Percentiles rank a stretch among this genome's conserved stretches.
These are phyloP conservation scores for Pteropus rufus DNA, from an alignment of 2,797 vertebrate species.

Conservation along the genomic window DNA sequence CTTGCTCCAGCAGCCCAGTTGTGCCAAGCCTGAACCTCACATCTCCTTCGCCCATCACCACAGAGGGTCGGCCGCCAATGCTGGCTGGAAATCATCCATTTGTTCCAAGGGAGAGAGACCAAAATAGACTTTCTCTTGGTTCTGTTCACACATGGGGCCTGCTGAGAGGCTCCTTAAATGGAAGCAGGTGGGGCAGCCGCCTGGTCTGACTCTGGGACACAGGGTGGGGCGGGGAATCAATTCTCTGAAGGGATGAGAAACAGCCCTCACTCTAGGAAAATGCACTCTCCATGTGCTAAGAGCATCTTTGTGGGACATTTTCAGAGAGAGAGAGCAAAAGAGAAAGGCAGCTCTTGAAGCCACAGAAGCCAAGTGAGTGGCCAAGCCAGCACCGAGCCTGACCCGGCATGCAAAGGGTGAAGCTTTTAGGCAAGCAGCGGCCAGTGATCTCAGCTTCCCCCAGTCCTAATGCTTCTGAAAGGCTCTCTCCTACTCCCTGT, in stretches of 20 bases:
- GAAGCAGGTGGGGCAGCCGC: conserved; percentile 16
- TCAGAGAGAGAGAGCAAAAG: conserved; percentile 32
- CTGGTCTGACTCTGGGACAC: conserved; percentile 62
- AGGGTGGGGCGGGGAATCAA: conserved; percentile 70
- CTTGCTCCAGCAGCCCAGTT: background rate
- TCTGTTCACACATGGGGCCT: conserved; percentile 64
- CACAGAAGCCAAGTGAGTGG: conserved; percentile 78
- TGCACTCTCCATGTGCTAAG: conserved; percentile 78
- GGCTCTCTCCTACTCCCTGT: conserved; percentile 99
- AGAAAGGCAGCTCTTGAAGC: conserved; percentile 65
- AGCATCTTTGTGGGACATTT: conserved; percentile 75
- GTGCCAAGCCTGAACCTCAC: background rate
- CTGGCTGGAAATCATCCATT: background rate
- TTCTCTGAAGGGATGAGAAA: conserved; percentile 73
- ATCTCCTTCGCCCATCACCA: background rate
- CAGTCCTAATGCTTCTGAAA: conserved; percentile 99
- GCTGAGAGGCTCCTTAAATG: conserved; percentile 57
- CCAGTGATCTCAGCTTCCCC: conserved; percentile 99
- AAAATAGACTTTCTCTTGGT: conserved; percentile 47
- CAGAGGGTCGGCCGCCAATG: background rate
- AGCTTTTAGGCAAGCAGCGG: conserved; percentile 99
- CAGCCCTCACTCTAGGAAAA: conserved; percentile 67
- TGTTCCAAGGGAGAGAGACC: background rate
- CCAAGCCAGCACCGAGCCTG: conserved; percentile 84
- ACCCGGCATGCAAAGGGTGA: conserved; percentile 98